Evolutionary conservation across 1,140 invertebrate species (phyloP).

Genomic region (Tetramorium alpestre): DNA sequence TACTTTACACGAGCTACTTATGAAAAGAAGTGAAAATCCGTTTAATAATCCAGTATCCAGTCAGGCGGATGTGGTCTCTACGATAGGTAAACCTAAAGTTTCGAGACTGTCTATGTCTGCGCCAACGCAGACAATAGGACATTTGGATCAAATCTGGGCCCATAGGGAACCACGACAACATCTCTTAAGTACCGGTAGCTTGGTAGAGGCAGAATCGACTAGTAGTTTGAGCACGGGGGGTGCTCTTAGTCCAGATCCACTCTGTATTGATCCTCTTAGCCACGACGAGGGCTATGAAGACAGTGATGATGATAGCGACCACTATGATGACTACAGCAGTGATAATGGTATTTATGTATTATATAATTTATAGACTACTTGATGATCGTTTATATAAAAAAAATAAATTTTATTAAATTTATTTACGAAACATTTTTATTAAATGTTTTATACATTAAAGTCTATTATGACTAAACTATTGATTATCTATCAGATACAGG

Average conservation of each 20-base stretch:
- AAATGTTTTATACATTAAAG: neutral
- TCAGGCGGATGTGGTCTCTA: conserved; percentile 81
- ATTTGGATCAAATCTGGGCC: conserved; percentile 93
- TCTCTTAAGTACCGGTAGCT: conserved; percentile 93
- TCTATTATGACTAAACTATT: neutral
- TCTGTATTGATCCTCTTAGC: conserved; percentile 90
- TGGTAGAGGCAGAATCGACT: conserved; percentile 94
- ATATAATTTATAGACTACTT: neutral
- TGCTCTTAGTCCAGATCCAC: conserved; percentile 91
- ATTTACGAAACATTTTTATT: neutral
- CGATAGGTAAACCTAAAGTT: conserved; percentile 83
- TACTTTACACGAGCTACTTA: conserved; percentile 89
- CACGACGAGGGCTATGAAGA: conserved; percentile 92
- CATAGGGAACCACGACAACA: conserved; percentile 93
- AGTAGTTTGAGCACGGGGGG: conserved; percentile 94
- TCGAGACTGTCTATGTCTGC: conserved; percentile 93
- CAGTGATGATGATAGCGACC: conserved; percentile 92
- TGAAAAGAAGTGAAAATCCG: conserved; percentile 86
- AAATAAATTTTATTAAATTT: neutral
- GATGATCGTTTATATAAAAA: neutral
- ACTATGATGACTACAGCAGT: conserved; percentile 94
- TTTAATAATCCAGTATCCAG: conserved; percentile 81
- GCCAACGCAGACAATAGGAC: conserved; percentile 90
- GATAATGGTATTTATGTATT: conserved; percentile 88
- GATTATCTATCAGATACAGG: conserved; percentile 57